These are phyloP conservation scores for Coturnix japonica DNA, from an alignment of 2,113 vertebrate genomes.

Conservation along the genomic window DNA sequence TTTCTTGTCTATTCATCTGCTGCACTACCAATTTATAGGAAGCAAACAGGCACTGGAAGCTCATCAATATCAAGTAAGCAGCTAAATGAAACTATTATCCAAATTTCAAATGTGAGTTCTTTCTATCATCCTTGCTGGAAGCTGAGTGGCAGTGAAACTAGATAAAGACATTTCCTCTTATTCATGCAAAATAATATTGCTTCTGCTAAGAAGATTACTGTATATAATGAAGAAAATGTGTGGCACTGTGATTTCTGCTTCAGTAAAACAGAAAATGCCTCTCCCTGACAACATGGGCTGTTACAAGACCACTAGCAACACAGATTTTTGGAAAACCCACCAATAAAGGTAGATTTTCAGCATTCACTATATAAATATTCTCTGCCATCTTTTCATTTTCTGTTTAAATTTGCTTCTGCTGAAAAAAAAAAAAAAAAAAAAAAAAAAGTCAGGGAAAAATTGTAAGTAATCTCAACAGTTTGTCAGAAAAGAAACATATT, in stretches of 20 bases:
- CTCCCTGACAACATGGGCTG: not conserved
- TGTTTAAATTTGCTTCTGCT: not conserved
- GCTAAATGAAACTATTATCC: slow-evolving; percentile 31
- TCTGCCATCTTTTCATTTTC: not conserved
- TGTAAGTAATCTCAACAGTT: slow-evolving; percentile 12
- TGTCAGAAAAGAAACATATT: slow-evolving; percentile 30
- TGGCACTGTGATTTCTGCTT: slow-evolving; percentile 25
- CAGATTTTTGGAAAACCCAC: not conserved
- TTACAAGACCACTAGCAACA: not conserved
- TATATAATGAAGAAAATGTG: slow-evolving; percentile 28
- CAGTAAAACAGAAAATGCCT: not conserved
- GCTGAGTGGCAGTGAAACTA: slow-evolving; percentile 42
- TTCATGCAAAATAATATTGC: slow-evolving; percentile 44
- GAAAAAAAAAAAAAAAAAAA: not conserved
- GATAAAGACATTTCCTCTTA: slow-evolving; percentile 51
- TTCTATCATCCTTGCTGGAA: slow-evolving; percentile 12
- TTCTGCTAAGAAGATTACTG: slow-evolving; percentile 60
- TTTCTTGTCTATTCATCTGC: slow-evolving; percentile 4
- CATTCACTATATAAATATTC: not conserved
- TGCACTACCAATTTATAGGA: not conserved
- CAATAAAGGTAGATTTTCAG: not conserved
- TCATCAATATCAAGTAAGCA: slow-evolving; percentile 39
- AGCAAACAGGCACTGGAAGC: slow-evolving; percentile 31
- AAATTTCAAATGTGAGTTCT: slow-evolving; percentile 34
- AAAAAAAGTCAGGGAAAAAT: not conserved